Base-by-base conservation (phyloP, 2,888 invertebrate species). In the Amphimallon solstitiale region DNA sequence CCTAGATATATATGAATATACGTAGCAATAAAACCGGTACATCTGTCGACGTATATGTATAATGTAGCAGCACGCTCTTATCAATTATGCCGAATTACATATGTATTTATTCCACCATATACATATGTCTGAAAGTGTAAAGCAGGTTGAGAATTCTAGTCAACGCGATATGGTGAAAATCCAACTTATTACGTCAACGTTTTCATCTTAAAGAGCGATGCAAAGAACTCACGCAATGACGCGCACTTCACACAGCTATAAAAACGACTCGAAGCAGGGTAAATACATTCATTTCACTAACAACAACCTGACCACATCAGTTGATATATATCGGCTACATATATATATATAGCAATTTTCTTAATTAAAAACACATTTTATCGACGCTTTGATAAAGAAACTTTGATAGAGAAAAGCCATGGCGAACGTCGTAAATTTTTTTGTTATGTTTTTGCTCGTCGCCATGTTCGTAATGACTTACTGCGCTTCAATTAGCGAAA, bases 181-280 rank as follows among this genome's bases (percentile, higher is more conserved):
- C 29, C 29, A 29, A 29, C 7, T n/a, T n/a, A 43, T 56, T 56
- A 56, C 56, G 56, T 56, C 40, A 56, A 21, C 29, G 23, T 23
- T 23, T 14, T 34, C 49, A n/a, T n/a, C n/a, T n/a, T 21, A 43
- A 40, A 43, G 56, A 40, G 21, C 10, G 10, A 23, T 56, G 21
- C 56, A 23, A 56, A 56, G 56, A 56, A 56, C 15, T 45, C 9
- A 15, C 43, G 1, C 29, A 40, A 56, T 56, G 56, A 56, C 56
- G 56, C 15, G 43, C 56, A 23, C 10, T 5, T 19, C 1, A 9
- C 14, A 21, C 38, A 7, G 9, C 23, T 56, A 56, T 56, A 43
- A 56, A n/a, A 56, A 14, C 40, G 40, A 56, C 3, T 21, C 1
- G 9, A 23, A 23, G 4, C 56, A 29, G 43, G 43, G 40, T 56